Evolutionary conservation across 1,140 invertebrate species (phyloP), one percentile per base, ranked within the genome.

Genomic region (Brevipalpus yothersi): DNA sequence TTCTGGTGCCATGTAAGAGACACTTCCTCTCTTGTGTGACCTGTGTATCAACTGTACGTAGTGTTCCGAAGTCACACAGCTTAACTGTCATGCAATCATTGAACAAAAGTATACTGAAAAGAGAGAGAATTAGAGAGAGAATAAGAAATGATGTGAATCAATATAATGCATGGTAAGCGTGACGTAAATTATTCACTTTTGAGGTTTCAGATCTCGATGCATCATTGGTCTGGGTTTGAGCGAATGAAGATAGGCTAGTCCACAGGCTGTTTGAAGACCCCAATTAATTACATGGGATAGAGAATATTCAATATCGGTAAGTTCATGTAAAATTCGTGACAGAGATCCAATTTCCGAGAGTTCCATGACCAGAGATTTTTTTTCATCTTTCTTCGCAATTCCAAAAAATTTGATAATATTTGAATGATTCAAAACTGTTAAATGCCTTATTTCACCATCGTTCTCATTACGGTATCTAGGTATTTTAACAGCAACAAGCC

Each of bases 1-100:
- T 78, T 98, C 93, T 9, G 93, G 93, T 41, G 93, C 93, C 93
- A 98, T 98, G 90, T 91, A 98, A 1, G 90, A 87, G 23, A 92
- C 91, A 69, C 86, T 91, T 17, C 92, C 64, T 58, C 72, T 69
- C 71, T 92, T 94, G 69, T 95, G 92, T 95, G 92, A 98, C 96
- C 67, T 88, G 82, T 49, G 90, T 93, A 66, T 84, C 85, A 67
- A 88, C 82, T 74, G 95, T 90, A 72, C 86, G 92, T 23, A 76
- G 76, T 41, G 77, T 79, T 41, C 77, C 78, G 71, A 97, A 96
- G 75, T 96, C 92, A 79, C 91, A 96, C 62, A 97, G 93, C 76
- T 97, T 97, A 45, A 98, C 72, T 49, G 82, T 79, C 61, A 83
- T 80, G 10, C 91, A 90, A 64, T 83, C 82, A 68, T 82, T 79